phyloP scores from a whole-genome alignment of 2,888 invertebrate genomes.

The Drosophila sordidapex region DNA sequence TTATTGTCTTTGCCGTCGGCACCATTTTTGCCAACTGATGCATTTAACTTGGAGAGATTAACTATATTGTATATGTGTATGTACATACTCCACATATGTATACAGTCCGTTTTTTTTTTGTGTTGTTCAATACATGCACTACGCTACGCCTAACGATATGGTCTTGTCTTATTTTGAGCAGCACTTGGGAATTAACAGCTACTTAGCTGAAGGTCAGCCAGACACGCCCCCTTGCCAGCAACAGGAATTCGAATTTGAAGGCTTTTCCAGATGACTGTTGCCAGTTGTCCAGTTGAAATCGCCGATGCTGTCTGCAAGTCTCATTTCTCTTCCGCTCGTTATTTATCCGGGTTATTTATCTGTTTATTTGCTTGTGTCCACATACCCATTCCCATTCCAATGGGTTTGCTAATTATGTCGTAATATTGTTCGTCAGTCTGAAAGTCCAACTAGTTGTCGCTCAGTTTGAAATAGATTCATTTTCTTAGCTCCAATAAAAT shows the following conservation, averaged over 20 bases:
- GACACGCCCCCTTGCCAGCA: background rate
- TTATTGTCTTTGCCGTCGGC: slow-evolving; percentile 83
- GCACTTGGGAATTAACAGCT: background rate
- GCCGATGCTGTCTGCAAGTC: background rate
- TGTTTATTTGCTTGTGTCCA: background rate
- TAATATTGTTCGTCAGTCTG: background rate
- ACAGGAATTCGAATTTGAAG: background rate
- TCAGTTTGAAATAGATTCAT: background rate
- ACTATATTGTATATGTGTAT: background rate
- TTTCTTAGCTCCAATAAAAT: background rate
- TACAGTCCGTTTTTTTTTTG: background rate
- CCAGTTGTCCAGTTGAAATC: background rate
- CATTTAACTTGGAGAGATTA: slow-evolving; percentile 3
- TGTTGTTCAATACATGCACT: slow-evolving; percentile 1
- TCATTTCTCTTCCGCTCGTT: background rate
- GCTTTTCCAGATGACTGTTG: background rate
- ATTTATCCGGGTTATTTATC: background rate
- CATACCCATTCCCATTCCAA: background rate
- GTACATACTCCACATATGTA: slow-evolving; percentile 1
- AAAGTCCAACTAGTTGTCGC: background rate
- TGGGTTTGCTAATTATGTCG: background rate
- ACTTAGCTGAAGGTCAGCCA: slow-evolving; percentile 1
- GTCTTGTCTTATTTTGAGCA: background rate
- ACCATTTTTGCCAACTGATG: slow-evolving; percentile 82
- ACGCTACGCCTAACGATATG: background rate